phyloP scores from a whole-genome alignment of 1,140 invertebrate genomes.

The Pectinophora gossypiella region DNA sequence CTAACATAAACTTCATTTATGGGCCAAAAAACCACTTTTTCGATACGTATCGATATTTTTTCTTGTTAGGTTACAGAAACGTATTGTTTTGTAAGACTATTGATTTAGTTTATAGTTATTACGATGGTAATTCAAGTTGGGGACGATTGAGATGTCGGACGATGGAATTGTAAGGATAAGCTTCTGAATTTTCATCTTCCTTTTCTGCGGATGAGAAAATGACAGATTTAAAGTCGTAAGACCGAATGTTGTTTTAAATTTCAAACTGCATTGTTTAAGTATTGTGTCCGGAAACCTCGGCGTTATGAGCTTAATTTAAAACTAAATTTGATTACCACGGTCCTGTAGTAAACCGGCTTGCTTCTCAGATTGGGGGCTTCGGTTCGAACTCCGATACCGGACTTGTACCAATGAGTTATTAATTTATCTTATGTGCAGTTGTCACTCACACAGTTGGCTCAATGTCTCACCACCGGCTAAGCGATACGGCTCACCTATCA shows the following conservation, averaged over 20 bases:
- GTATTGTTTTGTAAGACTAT: conserved; percentile 53
- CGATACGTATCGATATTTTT: conserved; percentile 38
- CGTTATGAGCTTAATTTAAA: background rate
- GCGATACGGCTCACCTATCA: too few relatives aligned
- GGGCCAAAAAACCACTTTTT: conserved; percentile 22
- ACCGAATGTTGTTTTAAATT: background rate
- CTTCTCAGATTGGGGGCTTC: too few relatives aligned
- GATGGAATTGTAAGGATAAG: conserved; percentile 13
- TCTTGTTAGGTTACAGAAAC: conserved; percentile 10
- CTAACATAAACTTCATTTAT: conserved; percentile 19
- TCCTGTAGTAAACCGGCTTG: too few relatives aligned
- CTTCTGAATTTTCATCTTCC: background rate
- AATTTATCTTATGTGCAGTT: too few relatives aligned
- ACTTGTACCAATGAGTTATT: too few relatives aligned
- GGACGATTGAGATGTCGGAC: background rate
- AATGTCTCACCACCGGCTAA: too few relatives aligned
- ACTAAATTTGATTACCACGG: background rate
- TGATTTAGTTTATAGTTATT: conserved; percentile 62
- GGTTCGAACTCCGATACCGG: too few relatives aligned
- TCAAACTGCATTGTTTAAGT: background rate
- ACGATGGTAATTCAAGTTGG: conserved; percentile 29
- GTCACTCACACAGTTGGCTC: too few relatives aligned
- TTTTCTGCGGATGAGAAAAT: background rate
- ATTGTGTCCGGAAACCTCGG: too few relatives aligned
- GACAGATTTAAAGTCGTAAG: background rate